Percentiles rank a stretch among this genome's conserved stretches.
Conservation (phyloP, 2,113 vertebrate species). For the Ondatra zibethicus region DNA sequence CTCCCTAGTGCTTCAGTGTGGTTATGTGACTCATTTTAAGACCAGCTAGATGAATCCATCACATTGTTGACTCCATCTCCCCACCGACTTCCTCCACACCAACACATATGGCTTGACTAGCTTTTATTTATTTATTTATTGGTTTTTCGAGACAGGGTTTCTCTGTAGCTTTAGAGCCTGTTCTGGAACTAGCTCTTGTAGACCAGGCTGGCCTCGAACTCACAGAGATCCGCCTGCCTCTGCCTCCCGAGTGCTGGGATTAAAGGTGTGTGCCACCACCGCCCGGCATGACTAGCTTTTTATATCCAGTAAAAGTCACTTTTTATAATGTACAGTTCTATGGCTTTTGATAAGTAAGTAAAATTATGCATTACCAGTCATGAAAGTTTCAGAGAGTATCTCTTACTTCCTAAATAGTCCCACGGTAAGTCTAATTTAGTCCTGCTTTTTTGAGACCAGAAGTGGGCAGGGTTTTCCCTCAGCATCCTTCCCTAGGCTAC, state of each 20-base stretch:
- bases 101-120: not conserved
- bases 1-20: not conserved
- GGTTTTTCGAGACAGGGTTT: too few relatives aligned
- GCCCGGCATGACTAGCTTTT: not conserved
- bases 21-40: slow-evolving; percentile 21
- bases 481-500: not conserved
- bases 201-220: too few relatives aligned
- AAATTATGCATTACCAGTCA: not conserved
- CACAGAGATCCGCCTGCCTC: too few relatives aligned
- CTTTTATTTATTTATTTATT: too few relatives aligned
- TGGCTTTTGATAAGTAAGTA: slow-evolving; percentile 45
- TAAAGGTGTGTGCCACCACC: too few relatives aligned
- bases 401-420: not conserved
- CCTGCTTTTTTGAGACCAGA: slow-evolving; percentile 58
- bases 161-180: too few relatives aligned
- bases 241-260: too few relatives aligned
- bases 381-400: not conserved
- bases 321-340: slow-evolving; percentile 10
- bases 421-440: slow-evolving; percentile 5
- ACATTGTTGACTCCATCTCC: not conserved
- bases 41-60: not conserved
- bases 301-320: slow-evolving; percentile 39
- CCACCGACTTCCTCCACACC: not conserved
- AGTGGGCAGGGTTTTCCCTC: slow-evolving; percentile 77
- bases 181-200: too few relatives aligned